Evolutionary conservation across 2,113 vertebrate genomes (phyloP), one percentile per base, ranked within the genome.

Genomic region (Fukomys damarensis): DNA sequence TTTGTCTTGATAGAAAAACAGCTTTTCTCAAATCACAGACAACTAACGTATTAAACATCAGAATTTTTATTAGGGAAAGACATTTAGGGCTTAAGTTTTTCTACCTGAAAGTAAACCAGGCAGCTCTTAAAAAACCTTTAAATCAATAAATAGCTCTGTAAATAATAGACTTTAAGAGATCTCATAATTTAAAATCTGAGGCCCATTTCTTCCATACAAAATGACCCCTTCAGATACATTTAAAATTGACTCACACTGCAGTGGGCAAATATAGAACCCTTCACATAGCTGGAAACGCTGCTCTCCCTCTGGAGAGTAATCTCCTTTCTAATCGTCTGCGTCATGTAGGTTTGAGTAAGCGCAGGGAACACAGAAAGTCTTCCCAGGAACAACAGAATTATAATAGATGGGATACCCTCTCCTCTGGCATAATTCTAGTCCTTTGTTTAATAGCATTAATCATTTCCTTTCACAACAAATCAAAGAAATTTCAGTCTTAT

Each of bases 391-490:
- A 95, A 95, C 4, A 85, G 85, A 90, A 85, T 56, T 56, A 10
- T 19, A 49, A 84, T 80, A 89, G 63, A 65, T 16, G n/a, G 76
- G 65, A 32, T 80, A 94, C 41, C 14, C 58, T 87, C 84, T 92
- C 93, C 82, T 74, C 43, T 76, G 87, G 49, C 32, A 83, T 10
- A 77, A 88, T 81, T 95, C 72, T 82, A 93, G 94, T 3, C 38
- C 54, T 38, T 93, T 94, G 76, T 91, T 96, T 92, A 93, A 95
- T 7, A 81, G 70, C 43, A 49, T 46, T 94, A 95, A 80, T 94
- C 66, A 66, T 74, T 93, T 97, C 96, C 86, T 93, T 84, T 91
- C 87, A 92, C 95, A 98, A 95, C 72, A 97, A 82, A 92, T 92
- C 52, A 66, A 76, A 92, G 89, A 92, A 92, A 85, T 41, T 54